These are phyloP conservation scores for Rousettus madagascariensis DNA, from an alignment of 2,797 vertebrate species.

Conservation along the genomic window DNA sequence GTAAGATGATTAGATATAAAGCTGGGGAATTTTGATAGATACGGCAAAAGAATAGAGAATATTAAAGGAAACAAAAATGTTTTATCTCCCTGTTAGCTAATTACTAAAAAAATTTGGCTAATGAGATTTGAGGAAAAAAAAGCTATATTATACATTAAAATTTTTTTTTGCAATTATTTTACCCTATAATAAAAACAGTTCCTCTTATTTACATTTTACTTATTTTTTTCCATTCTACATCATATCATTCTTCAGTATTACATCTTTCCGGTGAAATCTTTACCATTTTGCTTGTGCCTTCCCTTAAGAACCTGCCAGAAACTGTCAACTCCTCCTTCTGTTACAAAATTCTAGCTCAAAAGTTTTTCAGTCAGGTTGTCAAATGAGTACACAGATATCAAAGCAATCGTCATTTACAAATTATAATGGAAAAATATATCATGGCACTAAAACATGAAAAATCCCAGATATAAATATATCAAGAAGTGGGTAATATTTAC, in stretches of 20 bases:
- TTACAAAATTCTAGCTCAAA: constrained; percentile 35
- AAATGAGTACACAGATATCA: not conserved
- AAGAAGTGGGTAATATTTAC: not conserved
- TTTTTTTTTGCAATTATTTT: constrained; percentile 60
- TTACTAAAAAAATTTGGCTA: not conserved
- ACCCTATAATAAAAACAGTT: constrained; percentile 90
- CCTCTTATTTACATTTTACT: constrained; percentile 87
- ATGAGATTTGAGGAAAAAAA: not conserved
- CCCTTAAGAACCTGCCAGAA: constrained; percentile 90
- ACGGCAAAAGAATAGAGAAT: not conserved
- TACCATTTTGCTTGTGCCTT: constrained; percentile 87
- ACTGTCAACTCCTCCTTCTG: constrained; percentile 89
- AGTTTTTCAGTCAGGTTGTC: not conserved
- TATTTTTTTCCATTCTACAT: constrained; percentile 84
- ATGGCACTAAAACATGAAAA: not conserved
- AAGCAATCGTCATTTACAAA: not conserved
- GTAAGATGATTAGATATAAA: not conserved
- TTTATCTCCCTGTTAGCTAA: not conserved
- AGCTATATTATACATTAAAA: not conserved
- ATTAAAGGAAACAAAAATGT: not conserved
- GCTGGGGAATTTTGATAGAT: not conserved
- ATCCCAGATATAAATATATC: not conserved
- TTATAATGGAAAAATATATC: not conserved
- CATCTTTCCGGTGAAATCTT: constrained; percentile 91
- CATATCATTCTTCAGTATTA: constrained; percentile 83